Evolutionary conservation across 53 echinoderm and acorn worm genomes (phyloP).

Genomic region (Temnopleurus reevesii): DNA sequence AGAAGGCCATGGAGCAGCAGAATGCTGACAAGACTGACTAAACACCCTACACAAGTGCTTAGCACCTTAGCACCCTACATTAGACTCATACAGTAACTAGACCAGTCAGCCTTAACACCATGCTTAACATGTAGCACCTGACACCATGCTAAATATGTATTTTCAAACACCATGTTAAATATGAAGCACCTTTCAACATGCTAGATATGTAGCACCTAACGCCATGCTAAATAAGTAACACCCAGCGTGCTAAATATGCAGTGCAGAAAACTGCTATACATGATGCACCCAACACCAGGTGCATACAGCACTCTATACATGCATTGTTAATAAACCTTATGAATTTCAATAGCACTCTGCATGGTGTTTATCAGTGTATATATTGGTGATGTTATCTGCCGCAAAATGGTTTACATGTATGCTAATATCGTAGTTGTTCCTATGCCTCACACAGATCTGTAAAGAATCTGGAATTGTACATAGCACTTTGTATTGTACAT

Average conservation of each 20-base stretch:
- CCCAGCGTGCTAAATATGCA: neutral
- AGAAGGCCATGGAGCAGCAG: slow-evolving; percentile 73
- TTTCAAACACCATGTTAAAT: neutral
- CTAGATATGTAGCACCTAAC: neutral
- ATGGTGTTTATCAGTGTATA: neutral
- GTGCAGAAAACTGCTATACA: neutral
- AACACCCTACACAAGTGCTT: slow-evolving; percentile 28
- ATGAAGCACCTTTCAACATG: neutral
- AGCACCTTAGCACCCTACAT: slow-evolving; percentile 19
- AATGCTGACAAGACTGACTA: slow-evolving; percentile 70
- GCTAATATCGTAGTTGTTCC: neutral
- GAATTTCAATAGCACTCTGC: neutral
- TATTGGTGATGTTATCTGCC: neutral
- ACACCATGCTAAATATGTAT: neutral
- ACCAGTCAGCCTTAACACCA: slow-evolving; percentile 25
- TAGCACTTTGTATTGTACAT: neutral
- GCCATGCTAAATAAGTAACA: neutral
- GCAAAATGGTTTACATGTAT: too few relatives aligned
- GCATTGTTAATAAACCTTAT: too few relatives aligned
- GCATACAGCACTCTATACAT: neutral
- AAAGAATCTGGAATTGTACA: slow-evolving; percentile 5
- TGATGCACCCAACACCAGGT: neutral
- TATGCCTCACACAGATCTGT: neutral
- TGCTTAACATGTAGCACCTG: neutral
- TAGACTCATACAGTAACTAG: neutral